These are phyloP conservation scores for Epirrita christyi DNA, from an alignment of 2,888 invertebrate genomes.

Conservation along the genomic window DNA sequence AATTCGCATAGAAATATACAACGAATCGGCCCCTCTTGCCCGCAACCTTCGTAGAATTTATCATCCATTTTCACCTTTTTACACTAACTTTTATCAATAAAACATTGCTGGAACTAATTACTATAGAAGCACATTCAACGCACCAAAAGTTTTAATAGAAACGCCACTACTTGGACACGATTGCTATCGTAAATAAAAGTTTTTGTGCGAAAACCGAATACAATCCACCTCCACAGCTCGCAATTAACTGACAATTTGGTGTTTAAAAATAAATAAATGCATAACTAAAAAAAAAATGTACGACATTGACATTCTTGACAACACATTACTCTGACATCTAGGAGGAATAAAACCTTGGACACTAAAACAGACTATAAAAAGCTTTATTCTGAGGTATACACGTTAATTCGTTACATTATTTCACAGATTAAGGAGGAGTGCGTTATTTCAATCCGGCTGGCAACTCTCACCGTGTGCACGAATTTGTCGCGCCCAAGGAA, in stretches of 20 bases:
- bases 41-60: constrained; percentile 84
- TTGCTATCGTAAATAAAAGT: constrained; percentile 51
- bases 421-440: no score
- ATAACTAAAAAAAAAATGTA: neutral
- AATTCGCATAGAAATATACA: constrained; percentile 92
- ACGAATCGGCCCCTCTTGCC: constrained; percentile 88
- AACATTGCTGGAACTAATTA: constrained; percentile 21
- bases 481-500: no score
- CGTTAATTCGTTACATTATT: no score
- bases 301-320: neutral
- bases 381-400: no score
- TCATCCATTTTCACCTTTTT: constrained; percentile 67
- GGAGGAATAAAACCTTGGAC: no score
- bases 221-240: constrained; percentile 25
- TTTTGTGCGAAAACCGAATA: constrained; percentile 27
- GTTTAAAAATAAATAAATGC: neutral
- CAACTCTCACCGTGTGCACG: no score
- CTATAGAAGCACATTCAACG: constrained; percentile 4
- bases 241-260: constrained; percentile 44
- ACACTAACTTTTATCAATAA: constrained; percentile 36
- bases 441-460: no score
- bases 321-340: no score
- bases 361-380: no score
- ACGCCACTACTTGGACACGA: constrained; percentile 34
- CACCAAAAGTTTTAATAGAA: constrained; percentile 35